Evolutionary conservation across 2,888 invertebrate species (phyloP), one percentile per base, ranked within the genome.

Genomic region (Caenorhabditis sp.): DNA sequence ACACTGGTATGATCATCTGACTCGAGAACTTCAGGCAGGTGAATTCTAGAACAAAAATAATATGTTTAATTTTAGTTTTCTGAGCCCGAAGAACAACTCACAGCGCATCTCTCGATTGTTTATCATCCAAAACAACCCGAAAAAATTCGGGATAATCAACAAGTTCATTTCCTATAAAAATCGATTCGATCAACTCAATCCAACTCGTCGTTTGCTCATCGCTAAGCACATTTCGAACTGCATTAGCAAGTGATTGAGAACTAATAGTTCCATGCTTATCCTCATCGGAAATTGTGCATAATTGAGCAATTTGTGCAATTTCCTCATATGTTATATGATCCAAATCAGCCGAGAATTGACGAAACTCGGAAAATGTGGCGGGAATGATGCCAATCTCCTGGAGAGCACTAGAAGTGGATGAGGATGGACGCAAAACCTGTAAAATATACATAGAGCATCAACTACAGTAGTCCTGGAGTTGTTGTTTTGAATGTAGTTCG

Each of bases 1-100:
- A 76, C 60, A 49, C 63, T 68, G 52, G 57, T 64, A 17, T 43
- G 59, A 23, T 65, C 66, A 49, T 68, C 71, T 1, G 76, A 71
- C 25, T 69, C 71, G 8, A 76, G 60, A 27, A 76, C 71, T 49
- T 76, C 76, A 2, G 76, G 68, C 38, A 76, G 65, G 36, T 63
- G 65, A 20, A 59, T 21, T 63, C 70, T 53, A 8, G 1, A 53
- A 25, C 7, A 20, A 8, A 25, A 21, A n/a, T 20, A 53, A 25
- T 21, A 25, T 21, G 3, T 20, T 4, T 12, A 4, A 4, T 21
- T 53, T 8, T 21, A 25, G 53, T 5, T 21, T 21, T 20, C 5
- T 43, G n/a, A n/a, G n/a, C n/a, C n/a, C 43, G 14, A 43, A 43
- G 14, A 10, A 5, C 5, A 20, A 25, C 53, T 53, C n/a, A 53